phyloP scores from a whole-genome alignment of 2,113 vertebrate genomes.

The Pitta sordida region DNA sequence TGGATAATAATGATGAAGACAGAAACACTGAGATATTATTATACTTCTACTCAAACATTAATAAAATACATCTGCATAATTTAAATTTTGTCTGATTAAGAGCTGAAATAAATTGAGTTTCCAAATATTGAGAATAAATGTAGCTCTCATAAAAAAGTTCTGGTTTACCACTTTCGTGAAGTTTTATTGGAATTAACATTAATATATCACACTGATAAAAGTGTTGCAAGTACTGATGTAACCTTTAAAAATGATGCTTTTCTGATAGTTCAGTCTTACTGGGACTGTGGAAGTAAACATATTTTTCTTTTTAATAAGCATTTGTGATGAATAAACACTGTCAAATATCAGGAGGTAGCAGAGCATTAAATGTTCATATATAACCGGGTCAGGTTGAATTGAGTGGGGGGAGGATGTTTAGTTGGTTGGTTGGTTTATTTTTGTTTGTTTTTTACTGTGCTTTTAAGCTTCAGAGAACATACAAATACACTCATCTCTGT shows the following conservation, averaged over 20 bases:
- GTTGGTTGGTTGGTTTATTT: too few species aligned
- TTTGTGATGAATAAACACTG: conserved; percentile 40
- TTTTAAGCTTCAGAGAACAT: neutral
- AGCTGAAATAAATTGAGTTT: neutral
- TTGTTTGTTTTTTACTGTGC: neutral
- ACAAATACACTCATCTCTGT: neutral
- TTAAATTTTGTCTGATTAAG: too few species aligned
- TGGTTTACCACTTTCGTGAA: neutral
- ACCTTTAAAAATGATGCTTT: neutral
- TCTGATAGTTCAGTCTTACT: neutral
- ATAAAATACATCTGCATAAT: neutral
- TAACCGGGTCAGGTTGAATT: neutral
- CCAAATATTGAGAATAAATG: neutral
- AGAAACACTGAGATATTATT: neutral
- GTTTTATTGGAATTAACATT: neutral
- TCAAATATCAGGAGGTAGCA: neutral
- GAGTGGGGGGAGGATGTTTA: too few species aligned
- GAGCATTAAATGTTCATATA: neutral
- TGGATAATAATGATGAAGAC: neutral
- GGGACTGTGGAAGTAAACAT: neutral
- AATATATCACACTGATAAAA: neutral
- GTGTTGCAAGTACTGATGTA: neutral
- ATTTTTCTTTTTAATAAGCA: conserved; percentile 48
- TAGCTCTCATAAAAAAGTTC: neutral
- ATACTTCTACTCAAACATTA: neutral